Evolutionary conservation across 2,113 vertebrate genomes (phyloP).

Genomic region (Cyrtonyx montezumae): DNA sequence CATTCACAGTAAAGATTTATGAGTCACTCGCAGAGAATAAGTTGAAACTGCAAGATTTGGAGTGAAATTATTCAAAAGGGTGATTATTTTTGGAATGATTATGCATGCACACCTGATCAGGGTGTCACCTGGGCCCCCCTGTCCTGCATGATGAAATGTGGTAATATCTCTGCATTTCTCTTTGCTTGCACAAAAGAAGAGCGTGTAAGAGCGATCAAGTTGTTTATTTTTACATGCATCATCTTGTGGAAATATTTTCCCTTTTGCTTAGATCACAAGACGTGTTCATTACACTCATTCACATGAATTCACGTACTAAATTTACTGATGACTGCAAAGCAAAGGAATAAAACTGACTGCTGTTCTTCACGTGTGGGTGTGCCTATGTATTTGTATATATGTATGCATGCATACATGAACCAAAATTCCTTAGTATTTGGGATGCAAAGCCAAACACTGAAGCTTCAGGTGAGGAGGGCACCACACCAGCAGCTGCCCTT

Average conservation of each 20-base stretch:
- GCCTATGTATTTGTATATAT: background rate
- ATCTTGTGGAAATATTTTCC: slow-evolving; percentile 54
- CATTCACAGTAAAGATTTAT: slow-evolving; percentile 97
- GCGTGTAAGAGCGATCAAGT: slow-evolving; percentile 74
- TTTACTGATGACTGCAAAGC: slow-evolving; percentile 52
- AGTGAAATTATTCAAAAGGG: slow-evolving; percentile 96
- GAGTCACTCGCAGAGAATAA: slow-evolving; percentile 90
- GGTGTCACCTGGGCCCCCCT: slow-evolving; percentile 88
- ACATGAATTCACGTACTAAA: slow-evolving; percentile 63
- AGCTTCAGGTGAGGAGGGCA: background rate
- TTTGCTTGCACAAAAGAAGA: slow-evolving; percentile 90
- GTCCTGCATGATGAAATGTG: slow-evolving; percentile 92
- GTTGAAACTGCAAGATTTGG: slow-evolving; percentile 93
- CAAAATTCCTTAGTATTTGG: slow-evolving; percentile 35
- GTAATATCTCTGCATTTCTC: slow-evolving; percentile 94
- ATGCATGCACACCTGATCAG: slow-evolving; percentile 98
- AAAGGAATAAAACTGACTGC: slow-evolving; percentile 39
- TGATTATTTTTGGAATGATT: slow-evolving; percentile 97
- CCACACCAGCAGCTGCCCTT: background rate
- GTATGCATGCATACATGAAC: background rate
- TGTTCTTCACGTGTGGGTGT: background rate
- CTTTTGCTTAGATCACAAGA: slow-evolving; percentile 45
- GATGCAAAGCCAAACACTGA: slow-evolving; percentile 12
- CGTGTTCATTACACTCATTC: slow-evolving; percentile 51
- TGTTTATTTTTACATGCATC: slow-evolving; percentile 77